Conservation (phyloP, 1,140 invertebrate species). For the Ceratitis capitata region DNA sequence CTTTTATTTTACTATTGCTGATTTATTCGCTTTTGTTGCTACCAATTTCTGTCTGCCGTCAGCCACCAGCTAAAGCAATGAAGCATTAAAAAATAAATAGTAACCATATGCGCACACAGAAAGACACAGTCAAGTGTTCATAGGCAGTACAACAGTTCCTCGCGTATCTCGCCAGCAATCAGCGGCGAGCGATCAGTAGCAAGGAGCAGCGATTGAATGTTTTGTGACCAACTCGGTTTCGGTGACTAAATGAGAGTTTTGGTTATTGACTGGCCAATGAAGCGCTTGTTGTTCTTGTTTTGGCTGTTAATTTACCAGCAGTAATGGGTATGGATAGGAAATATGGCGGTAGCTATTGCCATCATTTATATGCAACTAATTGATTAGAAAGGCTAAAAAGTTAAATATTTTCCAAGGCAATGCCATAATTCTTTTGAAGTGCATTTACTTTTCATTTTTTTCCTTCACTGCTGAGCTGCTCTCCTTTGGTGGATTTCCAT, state of each 20-base stretch:
- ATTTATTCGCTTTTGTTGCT: not conserved
- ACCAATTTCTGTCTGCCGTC: not conserved
- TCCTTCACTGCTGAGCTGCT: not conserved
- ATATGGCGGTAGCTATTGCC: conserved; percentile 37
- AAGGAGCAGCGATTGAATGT: not conserved
- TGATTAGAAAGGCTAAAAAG: conserved; percentile 35
- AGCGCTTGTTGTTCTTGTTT: not conserved
- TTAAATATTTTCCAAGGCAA: conserved; percentile 25
- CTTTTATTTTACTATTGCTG: not conserved
- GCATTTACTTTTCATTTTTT: not conserved
- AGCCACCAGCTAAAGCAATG: not conserved
- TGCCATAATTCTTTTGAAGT: not conserved
- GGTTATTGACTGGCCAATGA: not conserved
- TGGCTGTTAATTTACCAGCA: no score
- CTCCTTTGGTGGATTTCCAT: not conserved
- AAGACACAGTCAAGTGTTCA: not conserved
- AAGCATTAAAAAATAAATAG: not conserved
- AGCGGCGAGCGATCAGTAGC: not conserved
- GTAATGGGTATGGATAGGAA: not conserved
- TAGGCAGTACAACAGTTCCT: not conserved
- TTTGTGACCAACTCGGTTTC: not conserved
- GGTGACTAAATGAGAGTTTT: not conserved
- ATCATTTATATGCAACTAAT: conserved; percentile 37
- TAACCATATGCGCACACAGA: not conserved
- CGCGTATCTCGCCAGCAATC: not conserved